phyloP scores from a whole-genome alignment of 2,888 invertebrate species.

The Fissipunctia ypsillon region DNA sequence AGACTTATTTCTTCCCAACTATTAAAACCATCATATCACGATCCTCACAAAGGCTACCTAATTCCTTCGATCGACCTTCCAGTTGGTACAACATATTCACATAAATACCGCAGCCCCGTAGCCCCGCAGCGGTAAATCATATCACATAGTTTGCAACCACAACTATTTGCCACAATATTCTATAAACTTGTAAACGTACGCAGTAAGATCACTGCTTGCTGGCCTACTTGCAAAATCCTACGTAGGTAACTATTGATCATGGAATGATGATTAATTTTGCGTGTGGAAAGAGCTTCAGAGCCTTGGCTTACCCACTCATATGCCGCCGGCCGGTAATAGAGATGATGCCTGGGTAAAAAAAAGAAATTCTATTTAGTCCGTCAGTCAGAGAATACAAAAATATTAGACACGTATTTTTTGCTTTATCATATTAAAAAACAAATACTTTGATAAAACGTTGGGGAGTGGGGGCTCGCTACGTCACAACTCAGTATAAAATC shows the following conservation, averaged over 20 bases:
- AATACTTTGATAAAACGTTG: no score
- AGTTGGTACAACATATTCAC: not conserved
- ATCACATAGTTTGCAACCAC: constrained; percentile 25
- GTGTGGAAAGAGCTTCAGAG: no score
- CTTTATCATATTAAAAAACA: no score
- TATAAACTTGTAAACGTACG: not conserved
- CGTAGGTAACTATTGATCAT: not conserved
- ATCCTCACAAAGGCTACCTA: not conserved
- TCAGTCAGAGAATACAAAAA: no score
- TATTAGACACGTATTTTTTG: no score
- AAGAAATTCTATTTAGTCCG: no score
- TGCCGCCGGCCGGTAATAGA: no score
- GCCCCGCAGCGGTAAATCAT: not conserved
- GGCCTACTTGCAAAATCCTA: not conserved
- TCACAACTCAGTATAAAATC: no score
- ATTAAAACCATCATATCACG: not conserved
- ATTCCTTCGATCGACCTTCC: not conserved
- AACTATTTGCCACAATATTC: constrained; percentile 32
- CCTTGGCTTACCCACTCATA: no score
- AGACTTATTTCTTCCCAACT: not conserved
- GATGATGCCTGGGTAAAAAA: no score
- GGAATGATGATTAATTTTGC: not conserved
- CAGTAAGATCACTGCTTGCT: constrained; percentile 22
- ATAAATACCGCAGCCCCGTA: not conserved
- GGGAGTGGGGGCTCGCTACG: no score